These are phyloP conservation scores for Ceratina calcarata DNA, from an alignment of 1,140 invertebrate genomes.

Conservation along the genomic window DNA sequence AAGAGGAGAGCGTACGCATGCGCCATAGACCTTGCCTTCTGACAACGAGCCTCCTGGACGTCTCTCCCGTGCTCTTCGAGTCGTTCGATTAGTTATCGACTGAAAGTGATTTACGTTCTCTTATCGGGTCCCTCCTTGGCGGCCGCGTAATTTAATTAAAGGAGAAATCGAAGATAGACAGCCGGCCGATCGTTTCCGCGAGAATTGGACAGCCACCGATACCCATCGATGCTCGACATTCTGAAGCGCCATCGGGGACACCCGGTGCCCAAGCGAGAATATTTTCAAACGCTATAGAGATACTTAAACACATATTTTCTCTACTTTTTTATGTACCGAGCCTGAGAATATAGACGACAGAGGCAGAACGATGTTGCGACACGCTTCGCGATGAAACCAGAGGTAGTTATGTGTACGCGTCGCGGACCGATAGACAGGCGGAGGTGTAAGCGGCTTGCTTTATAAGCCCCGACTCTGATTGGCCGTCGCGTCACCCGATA, in stretches of 20 bases:
- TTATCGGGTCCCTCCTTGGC: conserved; percentile 44
- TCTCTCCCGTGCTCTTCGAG: conserved; percentile 28
- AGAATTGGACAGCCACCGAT: conserved; percentile 25
- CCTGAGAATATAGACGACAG: background rate
- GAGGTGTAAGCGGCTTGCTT: conserved; percentile 59
- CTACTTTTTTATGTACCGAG: background rate
- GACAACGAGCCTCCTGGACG: conserved; percentile 27
- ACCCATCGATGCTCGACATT: conserved; percentile 14
- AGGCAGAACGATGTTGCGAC: conserved; percentile 1
- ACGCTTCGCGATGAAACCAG: background rate
- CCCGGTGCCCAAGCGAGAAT: background rate
- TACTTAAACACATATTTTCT: no score
- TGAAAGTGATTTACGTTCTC: conserved; percentile 58
- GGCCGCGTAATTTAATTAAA: conserved; percentile 52
- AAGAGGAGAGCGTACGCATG: conserved; percentile 65
- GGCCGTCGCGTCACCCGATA: conserved; percentile 73
- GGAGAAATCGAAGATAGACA: conserved; percentile 46
- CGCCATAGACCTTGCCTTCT: conserved; percentile 61
- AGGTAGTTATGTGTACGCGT: conserved; percentile 2
- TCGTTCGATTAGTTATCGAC: conserved; percentile 62
- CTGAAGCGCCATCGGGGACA: background rate
- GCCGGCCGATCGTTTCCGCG: conserved; percentile 37
- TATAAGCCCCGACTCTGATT: conserved; percentile 73
- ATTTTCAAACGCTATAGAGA: no score
- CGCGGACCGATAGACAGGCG: conserved; percentile 43